Base-by-base conservation (phyloP, 2,113 vertebrate genomes). In the Gadus macrocephalus region DNA sequence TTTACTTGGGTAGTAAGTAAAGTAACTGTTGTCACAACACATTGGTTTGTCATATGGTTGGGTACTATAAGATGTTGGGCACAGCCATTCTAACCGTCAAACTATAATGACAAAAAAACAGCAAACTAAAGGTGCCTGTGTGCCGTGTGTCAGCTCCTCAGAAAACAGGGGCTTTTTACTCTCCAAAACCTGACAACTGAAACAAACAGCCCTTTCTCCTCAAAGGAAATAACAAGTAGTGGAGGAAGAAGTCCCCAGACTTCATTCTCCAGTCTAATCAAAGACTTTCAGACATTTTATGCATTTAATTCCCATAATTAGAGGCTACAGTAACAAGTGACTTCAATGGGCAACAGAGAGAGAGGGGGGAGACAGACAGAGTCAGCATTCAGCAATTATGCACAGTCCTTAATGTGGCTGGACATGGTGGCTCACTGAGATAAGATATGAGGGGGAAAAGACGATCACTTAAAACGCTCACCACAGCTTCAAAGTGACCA, bases 401-500 rank as follows among this genome's bases (percentile, higher is more conserved):
- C 67, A 64, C 67, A 74, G 55, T 12, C 66, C 63, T 85, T 72
- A 73, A 71, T 85, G 82, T 82, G 83, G 84, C 79, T 71, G 77
- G 80, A 85, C 78, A 68, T 59, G 53, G 81, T 20, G 67, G 64
- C 67, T 53, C 58, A 64, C 74, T 69, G 53, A 80, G 72, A 69
- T 64, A 66, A 68, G 71, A 66, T 74, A 53, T 61, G 20, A 80
- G 68, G 80, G 16, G 16, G 53, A 55, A 81, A 75, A 80, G 74
- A 78, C 2, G 28, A 76, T 74, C 66, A 42, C 74, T 69, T 83
- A 69, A 83, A 81, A 2, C 62, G 38, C 61, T 60, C 68, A 76
- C 65, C 75, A 77, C 68, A 75, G 56, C 81, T 83, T 85, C 76
- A 86, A 82, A 87, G 81, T 78, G 74, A 80, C 64, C 74, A 81